A percentile compares a stretch with the other conserved stretches of the same genome.
These are phyloP conservation scores for Myrmecophaga tridactyla DNA, from an alignment of 2,113 vertebrate genomes.

Conservation along the genomic window DNA sequence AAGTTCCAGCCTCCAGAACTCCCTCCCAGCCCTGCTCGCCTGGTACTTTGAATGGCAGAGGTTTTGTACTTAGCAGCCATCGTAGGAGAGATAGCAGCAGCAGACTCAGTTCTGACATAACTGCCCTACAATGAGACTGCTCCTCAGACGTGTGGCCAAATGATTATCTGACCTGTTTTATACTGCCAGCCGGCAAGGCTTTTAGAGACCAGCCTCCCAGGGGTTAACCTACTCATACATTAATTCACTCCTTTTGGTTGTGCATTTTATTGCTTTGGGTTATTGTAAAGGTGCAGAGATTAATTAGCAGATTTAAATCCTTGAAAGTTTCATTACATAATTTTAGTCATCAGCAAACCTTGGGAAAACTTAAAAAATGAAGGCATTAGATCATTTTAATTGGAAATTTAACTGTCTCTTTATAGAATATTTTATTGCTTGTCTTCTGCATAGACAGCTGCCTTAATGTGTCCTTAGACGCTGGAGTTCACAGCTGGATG, in stretches of 20 bases:
- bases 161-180: background rate
- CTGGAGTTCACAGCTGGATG: background rate
- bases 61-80: background rate
- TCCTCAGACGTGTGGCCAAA: fast-evolving
- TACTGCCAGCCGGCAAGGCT: background rate
- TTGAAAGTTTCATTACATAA: conserved; percentile 76
- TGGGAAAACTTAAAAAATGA: conserved; percentile 77
- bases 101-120: background rate
- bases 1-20: background rate
- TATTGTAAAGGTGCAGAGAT: conserved; percentile 76
- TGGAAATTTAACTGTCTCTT: conserved; percentile 67
- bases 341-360: conserved; percentile 78
- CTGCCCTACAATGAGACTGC: background rate
- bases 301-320: conserved; percentile 77
- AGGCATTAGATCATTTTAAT: conserved; percentile 76
- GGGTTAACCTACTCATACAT: conserved; percentile 52
- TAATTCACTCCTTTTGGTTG: conserved; percentile 39
- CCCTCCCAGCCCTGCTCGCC: background rate
- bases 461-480: conserved; percentile 41
- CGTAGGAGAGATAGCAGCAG: background rate
- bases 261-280: conserved; percentile 66
- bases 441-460: conserved; percentile 65
- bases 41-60: background rate
- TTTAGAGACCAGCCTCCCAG: background rate
- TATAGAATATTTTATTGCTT: conserved; percentile 63